phyloP scores from a whole-genome alignment of 2,888 invertebrate species.

The Lycocerus yunnanus region DNA sequence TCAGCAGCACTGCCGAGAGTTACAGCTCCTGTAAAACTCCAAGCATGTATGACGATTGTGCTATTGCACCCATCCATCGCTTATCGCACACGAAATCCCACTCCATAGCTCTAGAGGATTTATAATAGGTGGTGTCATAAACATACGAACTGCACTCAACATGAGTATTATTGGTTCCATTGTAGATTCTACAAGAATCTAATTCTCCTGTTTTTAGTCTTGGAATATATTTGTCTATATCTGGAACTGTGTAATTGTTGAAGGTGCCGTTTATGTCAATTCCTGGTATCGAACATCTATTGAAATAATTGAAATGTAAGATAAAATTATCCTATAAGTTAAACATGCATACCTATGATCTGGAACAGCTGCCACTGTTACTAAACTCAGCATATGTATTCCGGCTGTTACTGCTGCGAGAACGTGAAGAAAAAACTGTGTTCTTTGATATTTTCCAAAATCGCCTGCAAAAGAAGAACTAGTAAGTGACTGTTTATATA shows the following conservation, averaged over 20 bases:
- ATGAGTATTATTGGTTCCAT: conserved; percentile 47
- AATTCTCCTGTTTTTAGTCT: conserved; percentile 61
- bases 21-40: conserved; percentile 83
- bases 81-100: conserved; percentile 82
- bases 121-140: conserved; percentile 74
- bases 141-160: conserved; percentile 64
- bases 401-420: conserved; percentile 80
- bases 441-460: conserved; percentile 80
- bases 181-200: conserved; percentile 67
- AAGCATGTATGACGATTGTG: conserved; percentile 80
- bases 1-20: conserved; percentile 79
- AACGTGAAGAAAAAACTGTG: conserved; percentile 78
- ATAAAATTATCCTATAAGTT: background rate
- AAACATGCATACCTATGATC: conserved; percentile 61
- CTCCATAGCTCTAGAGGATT: conserved; percentile 76
- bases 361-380: conserved; percentile 81
- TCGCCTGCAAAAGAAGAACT: conserved; percentile 62
- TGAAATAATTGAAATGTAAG: conserved; percentile 40
- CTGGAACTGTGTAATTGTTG: conserved; percentile 57
- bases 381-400: conserved; percentile 79
- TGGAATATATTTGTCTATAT: conserved; percentile 63
- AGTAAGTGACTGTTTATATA: no score
- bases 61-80: conserved; percentile 81
- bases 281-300: conserved; percentile 63
- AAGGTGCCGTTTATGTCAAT: conserved; percentile 61